Base-by-base conservation (phyloP, 2,797 vertebrate species). In the Aulostomus chinensis region DNA sequence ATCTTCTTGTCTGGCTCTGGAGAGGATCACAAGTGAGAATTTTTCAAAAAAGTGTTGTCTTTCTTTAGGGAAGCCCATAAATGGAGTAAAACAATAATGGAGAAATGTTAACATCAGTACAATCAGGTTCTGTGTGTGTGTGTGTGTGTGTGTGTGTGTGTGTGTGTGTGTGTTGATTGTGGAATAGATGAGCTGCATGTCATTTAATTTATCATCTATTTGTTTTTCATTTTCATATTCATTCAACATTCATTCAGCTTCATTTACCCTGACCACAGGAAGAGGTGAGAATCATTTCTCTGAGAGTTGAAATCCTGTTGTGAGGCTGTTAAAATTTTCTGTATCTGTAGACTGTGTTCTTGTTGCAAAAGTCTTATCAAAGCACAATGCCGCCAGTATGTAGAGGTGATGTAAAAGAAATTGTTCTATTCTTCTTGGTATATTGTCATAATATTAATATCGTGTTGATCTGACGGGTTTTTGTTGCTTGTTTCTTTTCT, bases 341-440 rank as follows among this genome's bases (percentile, higher is more conserved):
- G 79, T 88, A 85, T 86, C 76, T 30, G 45, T 48, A 17, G 14
- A 33, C 13, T 83, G 80, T 90, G 81, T 86, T 87, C 71, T 84
- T 86, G 82, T 91, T 78, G 71, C 84, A 79, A 86, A 86, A 64
- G 76, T 91, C 88, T 88, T 87, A 89, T 87, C 74, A 85, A 93
- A 93, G 92, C 91, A 93, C 92, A 93, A 91, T 86, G 83, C 67
- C 84, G 47, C 80, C 84, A 74, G 76, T 86, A 90, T 89, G 89
- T 92, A 90, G 84, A 89, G 85, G 75, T 89, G 81, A 86, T 80
- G 78, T 88, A 84, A 86, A 82, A 85, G 78, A 89, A 85, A 83
- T 85, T 58, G 72, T 88, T 88, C 63, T 86, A 83, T 85, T 90
- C 79, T 84, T 85, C 84, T 87, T 88, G 78, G 81, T 89, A 84